Percentiles rank a stretch among this genome's conserved stretches.
Conservation (phyloP, 2,888 invertebrate genomes). For the Leptinotarsa peninsularis region DNA sequence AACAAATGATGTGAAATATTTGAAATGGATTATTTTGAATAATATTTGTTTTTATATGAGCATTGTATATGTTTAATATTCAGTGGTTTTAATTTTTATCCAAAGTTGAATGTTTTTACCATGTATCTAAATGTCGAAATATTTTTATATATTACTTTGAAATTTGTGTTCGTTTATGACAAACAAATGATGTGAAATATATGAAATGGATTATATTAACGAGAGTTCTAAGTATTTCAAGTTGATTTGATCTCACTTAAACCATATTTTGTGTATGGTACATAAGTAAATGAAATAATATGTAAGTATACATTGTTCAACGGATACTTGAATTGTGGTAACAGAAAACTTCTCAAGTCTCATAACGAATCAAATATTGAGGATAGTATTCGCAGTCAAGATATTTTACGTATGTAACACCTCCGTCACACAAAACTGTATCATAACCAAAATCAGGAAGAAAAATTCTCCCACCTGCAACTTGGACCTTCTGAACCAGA, state of each 20-base stretch:
- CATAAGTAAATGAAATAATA: neutral
- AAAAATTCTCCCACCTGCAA: slow-evolving; percentile 39
- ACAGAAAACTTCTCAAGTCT: slow-evolving; percentile 39
- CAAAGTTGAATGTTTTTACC: too few relatives aligned
- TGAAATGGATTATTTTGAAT: too few relatives aligned
- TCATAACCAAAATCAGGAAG: slow-evolving; percentile 55
- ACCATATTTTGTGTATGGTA: neutral
- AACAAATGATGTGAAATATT: too few relatives aligned
- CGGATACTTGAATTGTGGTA: too few relatives aligned
- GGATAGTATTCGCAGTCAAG: slow-evolving; percentile 63
- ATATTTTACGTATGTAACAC: slow-evolving; percentile 60
- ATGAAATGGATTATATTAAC: too few relatives aligned
- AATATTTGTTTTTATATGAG: too few relatives aligned
- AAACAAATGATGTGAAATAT: too few relatives aligned
- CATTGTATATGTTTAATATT: too few relatives aligned
- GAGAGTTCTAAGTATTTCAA: neutral
- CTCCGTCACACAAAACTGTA: slow-evolving; percentile 55
- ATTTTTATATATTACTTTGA: too few relatives aligned
- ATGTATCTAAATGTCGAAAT: too few relatives aligned
- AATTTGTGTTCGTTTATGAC: too few relatives aligned
- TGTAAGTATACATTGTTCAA: neutral
- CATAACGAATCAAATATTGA: slow-evolving; percentile 55
- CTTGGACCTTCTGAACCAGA: slow-evolving; percentile 51
- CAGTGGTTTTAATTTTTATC: too few relatives aligned
- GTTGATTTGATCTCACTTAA: neutral